Conservation (phyloP, 2,797 vertebrate genomes). For the Perodicticus potto region DNA sequence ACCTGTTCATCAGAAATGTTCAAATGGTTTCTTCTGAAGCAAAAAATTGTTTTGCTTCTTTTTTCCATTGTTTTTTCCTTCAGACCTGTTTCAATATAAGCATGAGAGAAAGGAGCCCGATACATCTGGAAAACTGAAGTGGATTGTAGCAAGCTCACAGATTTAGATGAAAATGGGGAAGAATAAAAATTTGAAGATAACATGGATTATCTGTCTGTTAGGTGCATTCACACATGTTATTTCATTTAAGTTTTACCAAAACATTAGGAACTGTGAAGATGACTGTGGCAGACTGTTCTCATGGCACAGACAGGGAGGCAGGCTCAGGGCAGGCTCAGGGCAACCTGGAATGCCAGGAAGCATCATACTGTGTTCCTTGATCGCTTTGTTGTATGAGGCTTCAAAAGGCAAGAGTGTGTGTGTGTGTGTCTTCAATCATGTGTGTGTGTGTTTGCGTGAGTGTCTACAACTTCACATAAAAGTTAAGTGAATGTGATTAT, state of each 20-base stretch:
- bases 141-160: background rate
- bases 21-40: background rate
- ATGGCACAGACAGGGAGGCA: background rate
- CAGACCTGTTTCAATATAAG: background rate
- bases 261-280: background rate
- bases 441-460: background rate
- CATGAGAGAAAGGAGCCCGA: background rate
- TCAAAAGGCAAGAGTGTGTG: background rate
- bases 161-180: background rate
- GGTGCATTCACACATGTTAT: background rate
- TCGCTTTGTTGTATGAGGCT: background rate
- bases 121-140: background rate
- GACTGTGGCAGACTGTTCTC: background rate
- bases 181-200: background rate
- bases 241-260: background rate
- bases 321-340: background rate
- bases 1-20: slow-evolving; percentile 40
- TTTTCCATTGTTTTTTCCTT: background rate
- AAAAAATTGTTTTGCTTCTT: slow-evolving; percentile 18
- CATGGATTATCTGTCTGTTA: background rate
- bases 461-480: background rate
- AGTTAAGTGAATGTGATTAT: background rate
- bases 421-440: background rate
- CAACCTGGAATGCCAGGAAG: background rate
- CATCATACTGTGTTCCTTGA: background rate